These are phyloP conservation scores for Gulo gulo DNA, from an alignment of 2,113 vertebrate species.

Conservation along the genomic window DNA sequence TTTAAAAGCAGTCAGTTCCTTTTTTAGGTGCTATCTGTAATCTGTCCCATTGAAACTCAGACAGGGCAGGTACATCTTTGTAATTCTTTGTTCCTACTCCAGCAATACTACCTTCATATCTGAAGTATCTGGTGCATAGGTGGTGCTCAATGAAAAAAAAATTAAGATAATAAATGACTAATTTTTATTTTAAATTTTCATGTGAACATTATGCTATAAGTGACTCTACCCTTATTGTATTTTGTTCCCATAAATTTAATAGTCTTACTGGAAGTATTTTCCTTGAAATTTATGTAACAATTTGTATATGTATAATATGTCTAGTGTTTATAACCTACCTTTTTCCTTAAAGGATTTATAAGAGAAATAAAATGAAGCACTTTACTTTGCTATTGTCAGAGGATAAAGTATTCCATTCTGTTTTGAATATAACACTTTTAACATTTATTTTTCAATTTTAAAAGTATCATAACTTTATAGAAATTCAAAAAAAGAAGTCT, in stretches of 20 bases:
- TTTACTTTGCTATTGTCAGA: not conserved
- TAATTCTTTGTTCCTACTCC: not conserved
- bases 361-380: not conserved
- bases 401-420: not conserved
- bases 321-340: not conserved
- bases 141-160: not conserved
- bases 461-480: constrained; percentile 1
- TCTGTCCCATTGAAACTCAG: not conserved
- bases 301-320: not conserved
- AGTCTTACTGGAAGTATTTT: not conserved
- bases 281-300: not conserved
- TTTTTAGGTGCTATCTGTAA: not conserved
- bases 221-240: not conserved
- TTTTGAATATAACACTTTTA: not conserved
- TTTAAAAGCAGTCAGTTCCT: not conserved
- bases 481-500: not conserved
- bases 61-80: not conserved
- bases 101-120: not conserved
- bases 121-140: not conserved
- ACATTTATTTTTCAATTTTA: not conserved
- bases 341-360: not conserved
- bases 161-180: not conserved
- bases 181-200: not conserved
- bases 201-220: not conserved
- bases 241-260: not conserved